Base-by-base conservation (phyloP, 92 coral and sea anemone genomes). In the Epizoanthus scotinus region DNA sequence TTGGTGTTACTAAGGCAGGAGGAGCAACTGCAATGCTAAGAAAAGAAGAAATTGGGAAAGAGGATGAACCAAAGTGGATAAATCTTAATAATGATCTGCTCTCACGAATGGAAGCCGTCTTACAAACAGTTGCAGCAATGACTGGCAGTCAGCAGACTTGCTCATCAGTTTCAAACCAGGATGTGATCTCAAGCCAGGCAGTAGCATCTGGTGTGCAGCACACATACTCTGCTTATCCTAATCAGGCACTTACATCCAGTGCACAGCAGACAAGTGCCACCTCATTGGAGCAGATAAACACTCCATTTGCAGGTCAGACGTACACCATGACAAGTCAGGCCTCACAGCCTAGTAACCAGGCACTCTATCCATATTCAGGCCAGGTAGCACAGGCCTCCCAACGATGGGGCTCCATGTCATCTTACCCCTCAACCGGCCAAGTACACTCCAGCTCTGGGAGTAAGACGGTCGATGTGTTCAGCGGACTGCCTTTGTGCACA, bases 51-150 rank as follows among this genome's bases (percentile, higher is more conserved):
- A 77, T 92, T 2, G 85, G 86, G 69, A 87, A 77, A 63, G 92
- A 90, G 61, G 91, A 92, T 65, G 91, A 92, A 78, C 97, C 97
- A 8, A 81, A 75, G 59, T 90, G 88, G 85, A 78, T 92, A 40
- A 79, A 83, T 59, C 75, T 92, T 20, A 84, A 79, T 28, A 89
- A 92, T 9, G 83, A 83, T 44, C 83, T 77, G 52, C 62, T 92
- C 59, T 70, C 78, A 6, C 82, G 74, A 60, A 70, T 92, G 65
- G 97, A 92, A 54, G 79, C 90, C 1, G 83, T 90, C 54, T 22
- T 90, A 20, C 78, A 65, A 42, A 75, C 81, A n/a, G 68, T 75
- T 59, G 67, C 52, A 75, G 68, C 67, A 75, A 75, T 75, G 69
- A 13, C 81, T n/a, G 56, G 68, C 14, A 58, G 38, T 17, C 71